Conservation (phyloP, 2,888 invertebrate genomes). For the Syrista parreyssii region DNA sequence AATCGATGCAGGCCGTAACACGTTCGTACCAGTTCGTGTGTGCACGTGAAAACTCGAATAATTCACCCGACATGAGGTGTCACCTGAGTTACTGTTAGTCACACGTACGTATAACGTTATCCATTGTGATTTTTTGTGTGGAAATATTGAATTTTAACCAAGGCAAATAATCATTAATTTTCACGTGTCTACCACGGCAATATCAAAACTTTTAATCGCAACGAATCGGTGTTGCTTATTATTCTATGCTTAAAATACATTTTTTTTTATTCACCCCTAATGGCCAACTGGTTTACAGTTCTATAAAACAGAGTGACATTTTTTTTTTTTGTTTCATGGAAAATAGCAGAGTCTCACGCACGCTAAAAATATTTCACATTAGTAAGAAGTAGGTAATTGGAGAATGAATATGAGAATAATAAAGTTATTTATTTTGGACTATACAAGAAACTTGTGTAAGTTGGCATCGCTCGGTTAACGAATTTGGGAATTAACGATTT, state of each 20-base stretch:
- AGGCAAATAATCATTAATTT: background rate
- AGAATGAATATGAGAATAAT: too few relatives aligned
- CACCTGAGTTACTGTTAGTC: background rate
- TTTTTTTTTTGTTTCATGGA: background rate
- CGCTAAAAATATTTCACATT: background rate
- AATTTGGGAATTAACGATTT: background rate
- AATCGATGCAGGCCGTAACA: constrained; percentile 25
- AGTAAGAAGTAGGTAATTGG: background rate
- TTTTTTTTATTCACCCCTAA: background rate
- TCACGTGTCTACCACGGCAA: background rate
- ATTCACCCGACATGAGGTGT: background rate
- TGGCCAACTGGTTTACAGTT: background rate
- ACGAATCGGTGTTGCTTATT: background rate
- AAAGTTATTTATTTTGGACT: too few relatives aligned
- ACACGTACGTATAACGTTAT: background rate
- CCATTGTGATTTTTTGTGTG: background rate
- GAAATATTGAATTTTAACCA: background rate
- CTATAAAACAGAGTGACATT: background rate
- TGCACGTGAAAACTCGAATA: background rate
- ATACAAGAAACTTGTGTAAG: too few relatives aligned
- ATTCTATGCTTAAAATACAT: background rate
- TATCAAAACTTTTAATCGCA: background rate
- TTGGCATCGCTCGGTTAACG: background rate
- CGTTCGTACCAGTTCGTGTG: background rate
- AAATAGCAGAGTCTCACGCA: background rate